A percentile compares a stretch with the other conserved stretches of the same genome.
phyloP scores from a whole-genome alignment of 2,113 vertebrate genomes.

The Otocyon megalotis region DNA sequence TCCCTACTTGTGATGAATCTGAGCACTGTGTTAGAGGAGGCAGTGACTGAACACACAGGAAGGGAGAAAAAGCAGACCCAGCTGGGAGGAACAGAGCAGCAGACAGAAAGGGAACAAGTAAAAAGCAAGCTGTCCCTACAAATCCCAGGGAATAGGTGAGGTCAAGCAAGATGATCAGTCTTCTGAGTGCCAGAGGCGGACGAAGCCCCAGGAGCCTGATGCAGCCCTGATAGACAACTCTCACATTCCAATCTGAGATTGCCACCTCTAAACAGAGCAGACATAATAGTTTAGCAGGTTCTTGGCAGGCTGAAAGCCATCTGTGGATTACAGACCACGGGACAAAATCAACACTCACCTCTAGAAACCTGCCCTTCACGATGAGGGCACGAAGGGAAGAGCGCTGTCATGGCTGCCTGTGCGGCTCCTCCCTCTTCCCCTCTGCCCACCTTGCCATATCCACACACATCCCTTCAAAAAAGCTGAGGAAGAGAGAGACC shows the following conservation, averaged over 20 bases:
- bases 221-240: conserved; percentile 71
- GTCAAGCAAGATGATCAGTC: conserved; percentile 71
- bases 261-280: conserved; percentile 63
- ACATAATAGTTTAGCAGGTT: conserved; percentile 52
- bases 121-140: conserved; percentile 65
- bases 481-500: conserved; percentile 50
- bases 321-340: conserved; percentile 72
- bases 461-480: conserved; percentile 53
- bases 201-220: conserved; percentile 67
- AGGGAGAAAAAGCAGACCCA: not conserved
- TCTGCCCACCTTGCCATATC: not conserved
- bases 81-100: not conserved
- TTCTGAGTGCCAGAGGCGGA: conserved; percentile 75
- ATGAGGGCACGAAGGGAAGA: not conserved
- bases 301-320: conserved; percentile 73
- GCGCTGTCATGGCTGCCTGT: fast-evolving
- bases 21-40: not conserved
- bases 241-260: conserved; percentile 68
- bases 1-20: not conserved
- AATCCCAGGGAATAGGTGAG: conserved; percentile 67
- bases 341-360: conserved; percentile 67
- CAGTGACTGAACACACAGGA: not conserved
- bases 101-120: not conserved
- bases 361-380: conserved; percentile 51
- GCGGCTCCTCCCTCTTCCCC: not conserved